Evolutionary conservation across 2,888 invertebrate species (phyloP), one percentile per base, ranked within the genome.

Genomic region (Eupithecia dodoneata): DNA sequence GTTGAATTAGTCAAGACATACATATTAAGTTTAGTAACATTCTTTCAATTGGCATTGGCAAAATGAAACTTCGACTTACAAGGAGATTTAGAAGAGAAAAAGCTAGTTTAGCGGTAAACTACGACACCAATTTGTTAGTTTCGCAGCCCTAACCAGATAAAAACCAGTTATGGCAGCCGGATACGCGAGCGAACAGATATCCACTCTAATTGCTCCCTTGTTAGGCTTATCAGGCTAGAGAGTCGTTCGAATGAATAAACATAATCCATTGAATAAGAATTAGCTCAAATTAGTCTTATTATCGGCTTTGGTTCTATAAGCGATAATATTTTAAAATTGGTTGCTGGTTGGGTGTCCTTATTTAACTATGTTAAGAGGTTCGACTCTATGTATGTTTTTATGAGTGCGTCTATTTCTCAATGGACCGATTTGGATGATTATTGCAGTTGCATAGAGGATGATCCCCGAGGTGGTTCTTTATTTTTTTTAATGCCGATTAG

Each of bases 161-260:
- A 69, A 63, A 55, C 65, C 71, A 45, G 76, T 70, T 73, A 49
- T 70, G 44, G 49, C 69, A 69, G 67, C 71, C 71, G 73, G 55
- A 52, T 63, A 69, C 42, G 55, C 73, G 66, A 52, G 72, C 63
- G 47, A 69, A 5, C 72, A 49, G 75, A 73, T 76, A 78, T 71
- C 49, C 71, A 66, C 63, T 65, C 78, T 78, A 78, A 78, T 78
- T 76, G 78, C 78, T 73, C 75, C 75, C 78, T 73, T 73, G 75
- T 73, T 75, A 73, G 63, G 66, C 65, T 76, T 78, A 78, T 78
- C 75, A 67, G 70, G 65, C 65, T 72, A 59, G 65, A 47, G 71
- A 71, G 70, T n/a, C 67, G 18, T 52, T 55, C 12, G 30, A 55
- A 71, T 71, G 71, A 75, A 78, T 75, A 73, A 75, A 73, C 67